Evolutionary conservation across 2,888 invertebrate species (phyloP), one percentile per base, ranked within the genome.

Genomic region (Calameuta pallipes): DNA sequence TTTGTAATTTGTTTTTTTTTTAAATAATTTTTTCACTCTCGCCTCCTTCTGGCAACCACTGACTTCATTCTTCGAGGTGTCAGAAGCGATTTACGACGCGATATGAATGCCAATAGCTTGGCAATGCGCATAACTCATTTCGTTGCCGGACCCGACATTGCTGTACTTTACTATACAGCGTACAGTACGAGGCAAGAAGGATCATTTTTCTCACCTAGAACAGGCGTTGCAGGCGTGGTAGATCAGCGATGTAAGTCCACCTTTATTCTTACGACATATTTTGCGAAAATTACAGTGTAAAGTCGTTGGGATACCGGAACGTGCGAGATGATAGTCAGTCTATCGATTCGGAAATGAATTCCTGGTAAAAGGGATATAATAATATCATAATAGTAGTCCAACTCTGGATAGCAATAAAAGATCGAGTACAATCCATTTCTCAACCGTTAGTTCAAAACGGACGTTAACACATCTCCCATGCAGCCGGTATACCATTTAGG

Each of bases 41-140:
- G 23, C 23, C 23, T 56, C 23, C 34, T 36, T 82, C 84, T 83
- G 87, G 86, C 87, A 87, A 86, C 86, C 87, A 85, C 85, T 86
- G 87, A 87, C 87, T 88, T 87, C 87, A 88, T 89, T 89, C 88
- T 83, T 81, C 82, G 80, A 81, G 85, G 86, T 85, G 86, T 85
- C 86, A 82, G 81, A 80, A 82, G 84, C 86, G 86, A 89, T 89
- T 88, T 89, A 89, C 86, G 88, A 85, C 84, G 82, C 84, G 84
- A 87, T 86, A 83, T 73, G 71, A 70, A 41, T 71, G 71, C 74
- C 34, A 35, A 13, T 34, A n/a, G 74, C 74, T 71, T 74, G 35
- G 74, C 74, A 34, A 36, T 74, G 37, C 74, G 74, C 74, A 74
- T 74, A 74, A 74, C n/a, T 74, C 74, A 74, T 74, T 74, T 34